Evolutionary conservation across 1,140 invertebrate genomes (phyloP), one percentile per base, ranked within the genome.

Genomic region (Belonocnema kinseyi): DNA sequence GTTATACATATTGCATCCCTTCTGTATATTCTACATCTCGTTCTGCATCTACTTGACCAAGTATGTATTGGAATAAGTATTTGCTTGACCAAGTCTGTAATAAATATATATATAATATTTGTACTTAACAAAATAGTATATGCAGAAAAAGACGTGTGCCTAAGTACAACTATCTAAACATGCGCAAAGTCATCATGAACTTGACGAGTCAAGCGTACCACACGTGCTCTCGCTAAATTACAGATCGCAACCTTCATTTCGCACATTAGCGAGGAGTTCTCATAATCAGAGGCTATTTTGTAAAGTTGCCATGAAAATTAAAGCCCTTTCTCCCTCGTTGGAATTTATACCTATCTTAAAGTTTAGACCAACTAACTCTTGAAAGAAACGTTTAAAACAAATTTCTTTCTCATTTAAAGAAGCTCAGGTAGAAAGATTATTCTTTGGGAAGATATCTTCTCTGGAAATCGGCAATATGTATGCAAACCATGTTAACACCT

Each of bases 1-100:
- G 82, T 84, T 84, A 75, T 72, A 84, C 78, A 70, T 51, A 80
- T 77, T 72, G 10, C 19, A 54, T 54, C 17, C 53, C n/a, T 54
- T 54, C 10, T 54, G 40, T 46, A 54, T 17, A 54, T 17, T 17
- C 11, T 19, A n/a, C 17, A 16, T 54, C 17, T 10, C n/a, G 53
- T 8, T 14, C 4, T 16, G 17, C 51, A 19, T 51, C 19, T 50
- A 33, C 2, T 17, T 50, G 17, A 78, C 75, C 75, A 78, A 71
- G 74, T 74, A 78, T 46, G 56, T 54, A 17, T 54, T 17, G 53
- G 17, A n/a, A 54, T 7, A 10, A 17, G n/a, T 54, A 17, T 54
- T 54, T 54, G 0, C 17, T 16, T 19, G 17, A 17, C 8, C 53
- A 54, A 17, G 16, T 11, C 4, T 46, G 40, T 46, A 11, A 10